Evolutionary conservation across 2,113 vertebrate genomes (phyloP).

Genomic region (Sinocyclocheilus rhinocerous): DNA sequence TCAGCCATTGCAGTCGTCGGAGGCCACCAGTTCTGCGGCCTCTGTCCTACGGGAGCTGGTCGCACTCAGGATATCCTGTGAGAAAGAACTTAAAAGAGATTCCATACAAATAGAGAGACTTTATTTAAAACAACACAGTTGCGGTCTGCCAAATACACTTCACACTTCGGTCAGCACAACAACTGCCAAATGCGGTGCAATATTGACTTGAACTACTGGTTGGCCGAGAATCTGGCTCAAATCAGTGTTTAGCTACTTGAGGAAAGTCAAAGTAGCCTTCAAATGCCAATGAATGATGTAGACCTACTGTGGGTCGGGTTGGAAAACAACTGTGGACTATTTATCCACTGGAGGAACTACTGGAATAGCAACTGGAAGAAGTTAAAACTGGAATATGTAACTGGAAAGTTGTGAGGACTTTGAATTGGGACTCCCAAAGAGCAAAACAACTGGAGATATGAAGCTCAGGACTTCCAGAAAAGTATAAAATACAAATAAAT

Average conservation of each 20-base stretch:
- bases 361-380: slow-evolving; percentile 27
- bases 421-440: slow-evolving; percentile 28
- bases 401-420: no score
- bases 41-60: neutral
- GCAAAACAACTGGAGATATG: slow-evolving; percentile 14
- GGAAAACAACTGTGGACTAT: neutral
- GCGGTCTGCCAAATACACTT: slow-evolving; percentile 21
- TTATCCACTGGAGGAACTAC: slow-evolving; percentile 13
- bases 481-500: slow-evolving; percentile 56
- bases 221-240: neutral
- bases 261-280: slow-evolving; percentile 1
- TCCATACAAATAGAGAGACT: slow-evolving; percentile 26
- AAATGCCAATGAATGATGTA: slow-evolving; percentile 5
- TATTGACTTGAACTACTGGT: slow-evolving; percentile 24
- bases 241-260: neutral
- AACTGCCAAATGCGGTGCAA: slow-evolving; percentile 13
- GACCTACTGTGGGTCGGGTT: neutral
- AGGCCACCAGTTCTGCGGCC: neutral
- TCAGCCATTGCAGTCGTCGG: slow-evolving; percentile 31
- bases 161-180: neutral
- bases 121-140: neutral
- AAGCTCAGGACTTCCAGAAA: slow-evolving; percentile 59
- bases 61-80: slow-evolving; percentile 36
- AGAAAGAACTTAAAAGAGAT: slow-evolving; percentile 35
- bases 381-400: neutral